Percentiles rank a stretch among this genome's conserved stretches.
These are phyloP conservation scores for Python bivittatus DNA, from an alignment of 2,113 vertebrate species.

Conservation along the genomic window DNA sequence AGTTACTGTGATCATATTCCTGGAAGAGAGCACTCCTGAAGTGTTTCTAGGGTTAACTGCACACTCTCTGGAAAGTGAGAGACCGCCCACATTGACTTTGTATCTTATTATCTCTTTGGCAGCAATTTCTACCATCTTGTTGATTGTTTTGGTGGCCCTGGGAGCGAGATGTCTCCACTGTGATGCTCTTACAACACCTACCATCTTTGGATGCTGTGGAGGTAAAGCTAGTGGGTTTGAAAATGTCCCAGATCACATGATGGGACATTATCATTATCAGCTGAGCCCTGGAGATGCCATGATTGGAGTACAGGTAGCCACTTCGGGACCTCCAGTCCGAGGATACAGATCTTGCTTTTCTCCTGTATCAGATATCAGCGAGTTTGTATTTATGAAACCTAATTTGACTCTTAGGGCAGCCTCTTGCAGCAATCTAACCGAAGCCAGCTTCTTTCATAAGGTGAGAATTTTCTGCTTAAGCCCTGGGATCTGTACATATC, in stretches of 20 bases:
- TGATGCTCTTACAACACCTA: constrained; percentile 19
- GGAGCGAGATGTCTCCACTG: constrained; percentile 55
- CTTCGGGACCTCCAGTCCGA: constrained; percentile 75
- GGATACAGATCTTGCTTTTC: constrained; percentile 82
- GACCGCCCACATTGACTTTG: constrained; percentile 79
- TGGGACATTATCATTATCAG: constrained; percentile 66
- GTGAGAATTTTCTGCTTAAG: constrained; percentile 57
- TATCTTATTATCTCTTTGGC: constrained; percentile 86
- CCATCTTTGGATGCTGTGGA: constrained; percentile 55
- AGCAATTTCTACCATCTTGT: constrained; percentile 80
- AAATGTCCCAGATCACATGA: constrained; percentile 60
- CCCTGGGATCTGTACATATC: not conserved
- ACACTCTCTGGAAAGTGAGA: constrained; percentile 58
- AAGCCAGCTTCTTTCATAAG: constrained; percentile 59
- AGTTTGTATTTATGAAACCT: constrained; percentile 82
- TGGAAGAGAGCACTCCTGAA: constrained; percentile 76
- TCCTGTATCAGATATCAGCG: constrained; percentile 83
- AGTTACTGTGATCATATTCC: constrained; percentile 70
- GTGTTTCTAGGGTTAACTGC: constrained; percentile 70
- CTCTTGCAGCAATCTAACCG: constrained; percentile 24
- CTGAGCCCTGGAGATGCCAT: constrained; percentile 70
- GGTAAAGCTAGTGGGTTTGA: constrained; percentile 56
- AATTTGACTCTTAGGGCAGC: constrained; percentile 32
- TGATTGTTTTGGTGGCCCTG: constrained; percentile 67
- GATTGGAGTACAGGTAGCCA: constrained; percentile 70